phyloP scores from a whole-genome alignment of 2,113 vertebrate species.

The Vicugna pacos region DNA sequence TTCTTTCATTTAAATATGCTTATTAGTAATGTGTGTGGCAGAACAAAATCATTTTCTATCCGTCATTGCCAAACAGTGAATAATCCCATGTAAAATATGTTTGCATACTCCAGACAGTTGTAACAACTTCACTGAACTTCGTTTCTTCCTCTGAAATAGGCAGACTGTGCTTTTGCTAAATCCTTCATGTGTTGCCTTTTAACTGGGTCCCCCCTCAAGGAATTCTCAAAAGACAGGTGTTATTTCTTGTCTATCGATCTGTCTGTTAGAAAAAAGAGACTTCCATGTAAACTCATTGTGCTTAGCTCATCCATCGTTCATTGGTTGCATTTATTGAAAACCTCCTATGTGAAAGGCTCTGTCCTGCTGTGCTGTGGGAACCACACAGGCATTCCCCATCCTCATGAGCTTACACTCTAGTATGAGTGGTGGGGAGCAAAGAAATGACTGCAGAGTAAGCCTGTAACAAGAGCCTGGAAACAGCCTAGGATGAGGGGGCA shows the following conservation, averaged over 20 bases:
- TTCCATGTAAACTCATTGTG: background rate
- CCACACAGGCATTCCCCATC: background rate
- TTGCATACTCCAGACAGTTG: slow-evolving; percentile 45
- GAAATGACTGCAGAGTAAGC: fast-evolving
- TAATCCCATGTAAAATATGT: slow-evolving; percentile 54
- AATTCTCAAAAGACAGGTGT: slow-evolving; percentile 43
- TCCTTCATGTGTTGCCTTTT: slow-evolving; percentile 1
- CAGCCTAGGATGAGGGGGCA: fast-evolving
- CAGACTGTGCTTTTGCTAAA: background rate
- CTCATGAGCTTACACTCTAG: background rate
- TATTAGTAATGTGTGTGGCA: slow-evolving; percentile 77
- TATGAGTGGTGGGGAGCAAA: background rate
- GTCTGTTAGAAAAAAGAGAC: background rate
- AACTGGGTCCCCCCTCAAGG: background rate
- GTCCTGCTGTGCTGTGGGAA: background rate
- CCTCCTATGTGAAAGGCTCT: background rate
- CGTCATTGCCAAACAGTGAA: slow-evolving; percentile 66
- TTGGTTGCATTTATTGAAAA: background rate
- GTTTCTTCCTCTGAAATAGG: slow-evolving; percentile 53
- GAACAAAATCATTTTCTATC: slow-evolving; percentile 67
- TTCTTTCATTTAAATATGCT: slow-evolving; percentile 71
- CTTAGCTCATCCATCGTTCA: background rate
- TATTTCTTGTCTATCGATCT: slow-evolving; percentile 52
- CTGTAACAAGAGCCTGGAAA: background rate
- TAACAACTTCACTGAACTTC: background rate